Base-by-base conservation (phyloP, 2,797 vertebrate species). In the Myotis daubentonii region DNA sequence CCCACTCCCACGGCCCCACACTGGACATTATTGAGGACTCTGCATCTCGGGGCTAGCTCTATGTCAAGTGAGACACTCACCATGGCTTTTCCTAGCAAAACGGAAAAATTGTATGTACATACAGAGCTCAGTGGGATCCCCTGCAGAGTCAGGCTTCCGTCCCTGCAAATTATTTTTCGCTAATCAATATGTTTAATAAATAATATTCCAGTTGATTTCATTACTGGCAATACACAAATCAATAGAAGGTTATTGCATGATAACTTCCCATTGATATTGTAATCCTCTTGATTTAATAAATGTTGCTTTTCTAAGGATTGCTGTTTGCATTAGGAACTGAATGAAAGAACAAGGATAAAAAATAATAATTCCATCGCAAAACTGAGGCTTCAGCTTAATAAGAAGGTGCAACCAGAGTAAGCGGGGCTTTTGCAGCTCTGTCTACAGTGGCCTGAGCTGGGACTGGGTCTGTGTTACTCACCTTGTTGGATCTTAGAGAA, bases 111-210 rank as follows among this genome's bases (percentile, higher is more conserved):
- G 30, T 79, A 22, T 5, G 1, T 70, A 23, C 36, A 78, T 71
- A 88, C 15, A 60, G 51, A 83, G 68, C 68, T 66, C 25, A 0
- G 76, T 44, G 68, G 82, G 80, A 91, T 88, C 60, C 93, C 81
- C 9, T 95, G 85, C 94, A 97, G 95, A 97, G 19, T 74, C 7
- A 1, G 38, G 44, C 88, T 38, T 93, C 19, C 1, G 1, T 91
- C 60, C 51, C 94, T 95, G 95, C 94, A 96, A 98, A 88, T 66
- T 94, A 97, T 91, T 96, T 92, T 88, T 51, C 20, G 15, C 93
- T 97, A 93, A 96, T 96, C 95, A 96, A 94, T 97, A 97, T 91
- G 95, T 96, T 97, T 97, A 97, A 95, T 93, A 97, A 97, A 96
- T 91, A 97, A 96, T 95, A 97, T 94, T 81, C 87, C 95, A 96